Conservation (phyloP, 2,797 vertebrate species). For the Neosalanx taihuensis region DNA sequence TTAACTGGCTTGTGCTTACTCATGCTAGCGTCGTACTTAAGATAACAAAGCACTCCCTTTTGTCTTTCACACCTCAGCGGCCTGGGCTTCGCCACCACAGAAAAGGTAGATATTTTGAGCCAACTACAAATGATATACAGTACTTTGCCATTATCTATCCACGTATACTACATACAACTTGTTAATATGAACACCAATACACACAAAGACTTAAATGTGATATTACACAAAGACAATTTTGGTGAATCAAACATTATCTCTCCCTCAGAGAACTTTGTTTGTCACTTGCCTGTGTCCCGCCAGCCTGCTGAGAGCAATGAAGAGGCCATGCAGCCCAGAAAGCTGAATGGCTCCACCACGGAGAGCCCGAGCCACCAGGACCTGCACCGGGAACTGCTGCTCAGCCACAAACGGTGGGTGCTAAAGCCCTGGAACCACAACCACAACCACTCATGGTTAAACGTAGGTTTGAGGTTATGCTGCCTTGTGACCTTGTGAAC, state of each 20-base stretch:
- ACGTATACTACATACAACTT: too few species aligned
- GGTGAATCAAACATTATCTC: constrained; percentile 16
- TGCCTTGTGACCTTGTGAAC: neutral
- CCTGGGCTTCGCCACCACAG: constrained; percentile 64
- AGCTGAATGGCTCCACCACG: constrained; percentile 62
- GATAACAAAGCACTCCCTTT: neutral
- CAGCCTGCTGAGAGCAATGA: constrained; percentile 43
- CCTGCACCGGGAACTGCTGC: constrained; percentile 77
- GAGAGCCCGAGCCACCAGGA: constrained; percentile 67
- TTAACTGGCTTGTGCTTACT: too few species aligned
- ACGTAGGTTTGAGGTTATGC: neutral
- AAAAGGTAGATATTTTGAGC: constrained; percentile 61
- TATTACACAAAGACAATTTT: too few species aligned
- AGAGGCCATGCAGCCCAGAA: constrained; percentile 58
- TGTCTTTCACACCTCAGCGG: constrained; percentile 48
- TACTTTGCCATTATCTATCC: too few species aligned
- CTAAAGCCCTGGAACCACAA: neutral
- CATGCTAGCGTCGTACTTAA: neutral
- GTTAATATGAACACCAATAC: too few species aligned
- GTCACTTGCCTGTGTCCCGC: constrained; percentile 33
- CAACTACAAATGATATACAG: too few species aligned
- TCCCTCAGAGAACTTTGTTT: constrained; percentile 50
- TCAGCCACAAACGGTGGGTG: constrained; percentile 74
- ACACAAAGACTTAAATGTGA: too few species aligned
- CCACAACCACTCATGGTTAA: neutral